Evolutionary conservation across 1,140 invertebrate species (phyloP).

Genomic region (Daktulosphaira vitifoliae): DNA sequence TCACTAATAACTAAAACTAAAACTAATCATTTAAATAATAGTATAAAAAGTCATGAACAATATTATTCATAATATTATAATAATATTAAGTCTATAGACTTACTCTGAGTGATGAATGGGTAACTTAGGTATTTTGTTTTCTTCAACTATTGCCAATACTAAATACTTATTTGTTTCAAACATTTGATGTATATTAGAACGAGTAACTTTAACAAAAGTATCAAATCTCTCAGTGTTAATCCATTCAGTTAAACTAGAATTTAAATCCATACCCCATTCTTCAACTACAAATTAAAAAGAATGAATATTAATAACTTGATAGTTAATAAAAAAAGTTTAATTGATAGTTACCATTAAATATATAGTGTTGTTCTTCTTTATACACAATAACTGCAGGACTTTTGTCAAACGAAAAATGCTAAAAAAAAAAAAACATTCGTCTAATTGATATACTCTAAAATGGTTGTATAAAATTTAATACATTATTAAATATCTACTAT

Average conservation of each 20-base stretch:
- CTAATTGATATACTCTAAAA: too few species aligned
- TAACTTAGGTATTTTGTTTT: constrained; percentile 76
- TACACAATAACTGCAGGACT: constrained; percentile 70
- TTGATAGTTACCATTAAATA: constrained; percentile 54
- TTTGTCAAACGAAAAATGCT: constrained; percentile 55
- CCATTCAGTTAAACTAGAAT: constrained; percentile 68
- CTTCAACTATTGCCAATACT: constrained; percentile 75
- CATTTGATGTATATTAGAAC: constrained; percentile 72
- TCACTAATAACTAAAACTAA: too few species aligned
- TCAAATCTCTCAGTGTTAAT: constrained; percentile 83
- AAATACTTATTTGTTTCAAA: constrained; percentile 76
- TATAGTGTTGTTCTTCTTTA: constrained; percentile 66
- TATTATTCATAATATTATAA: background rate
- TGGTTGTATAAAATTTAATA: too few species aligned
- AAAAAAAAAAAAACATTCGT: too few species aligned
- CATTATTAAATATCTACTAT: too few species aligned
- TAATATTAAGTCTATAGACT: constrained; percentile 36
- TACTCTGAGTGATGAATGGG: constrained; percentile 65
- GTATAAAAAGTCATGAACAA: too few species aligned
- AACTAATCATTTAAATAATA: too few species aligned
- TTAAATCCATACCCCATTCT: constrained; percentile 44
- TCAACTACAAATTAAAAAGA: constrained; percentile 25
- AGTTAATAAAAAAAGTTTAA: background rate
- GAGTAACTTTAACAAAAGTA: constrained; percentile 77
- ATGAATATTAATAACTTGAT: constrained; percentile 1